Percentiles rank a stretch among this genome's conserved stretches.
Conservation (phyloP, 2,113 vertebrate genomes). For the Clupea harengus region DNA sequence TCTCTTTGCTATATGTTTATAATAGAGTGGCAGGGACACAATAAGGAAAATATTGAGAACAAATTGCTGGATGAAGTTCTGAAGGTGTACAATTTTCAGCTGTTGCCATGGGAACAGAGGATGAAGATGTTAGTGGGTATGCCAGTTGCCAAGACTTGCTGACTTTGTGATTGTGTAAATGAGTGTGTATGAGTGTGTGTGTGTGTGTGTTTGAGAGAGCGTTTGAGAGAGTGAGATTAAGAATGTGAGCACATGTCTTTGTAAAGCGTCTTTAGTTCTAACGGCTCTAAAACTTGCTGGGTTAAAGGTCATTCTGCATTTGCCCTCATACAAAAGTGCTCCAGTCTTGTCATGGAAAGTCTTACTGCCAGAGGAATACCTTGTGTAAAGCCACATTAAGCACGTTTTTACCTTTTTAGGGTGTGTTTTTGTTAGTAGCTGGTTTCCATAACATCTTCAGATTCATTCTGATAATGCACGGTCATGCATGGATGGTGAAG, state of each 20-base stretch:
- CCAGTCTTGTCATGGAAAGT: neutral
- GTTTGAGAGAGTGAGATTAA: too few species aligned
- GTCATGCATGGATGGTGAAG: too few species aligned
- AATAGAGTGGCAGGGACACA: neutral
- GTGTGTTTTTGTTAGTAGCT: neutral
- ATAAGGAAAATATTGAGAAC: slow-evolving; percentile 26
- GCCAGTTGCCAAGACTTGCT: slow-evolving; percentile 60
- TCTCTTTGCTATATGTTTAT: neutral
- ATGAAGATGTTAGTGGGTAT: slow-evolving; percentile 74
- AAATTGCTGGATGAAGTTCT: slow-evolving; percentile 65
- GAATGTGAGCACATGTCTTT: neutral
- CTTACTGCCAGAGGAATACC: neutral
- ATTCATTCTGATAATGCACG: neutral
- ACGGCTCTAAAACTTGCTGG: slow-evolving; percentile 45
- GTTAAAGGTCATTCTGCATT: slow-evolving; percentile 40
- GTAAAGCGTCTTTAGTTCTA: slow-evolving; percentile 48
- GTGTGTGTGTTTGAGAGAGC: slow-evolving; percentile 15
- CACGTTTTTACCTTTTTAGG: neutral
- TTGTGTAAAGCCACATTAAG: neutral
- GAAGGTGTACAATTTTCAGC: slow-evolving; percentile 70
- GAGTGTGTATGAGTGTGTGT: slow-evolving; percentile 47
- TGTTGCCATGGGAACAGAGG: slow-evolving; percentile 78
- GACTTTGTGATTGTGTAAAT: slow-evolving; percentile 40
- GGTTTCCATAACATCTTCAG: neutral
- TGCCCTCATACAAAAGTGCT: neutral